Percentiles rank a stretch among this genome's conserved stretches.
phyloP scores from a whole-genome alignment of 1,140 invertebrate genomes.

The Pseudomyrmex pallidus region DNA sequence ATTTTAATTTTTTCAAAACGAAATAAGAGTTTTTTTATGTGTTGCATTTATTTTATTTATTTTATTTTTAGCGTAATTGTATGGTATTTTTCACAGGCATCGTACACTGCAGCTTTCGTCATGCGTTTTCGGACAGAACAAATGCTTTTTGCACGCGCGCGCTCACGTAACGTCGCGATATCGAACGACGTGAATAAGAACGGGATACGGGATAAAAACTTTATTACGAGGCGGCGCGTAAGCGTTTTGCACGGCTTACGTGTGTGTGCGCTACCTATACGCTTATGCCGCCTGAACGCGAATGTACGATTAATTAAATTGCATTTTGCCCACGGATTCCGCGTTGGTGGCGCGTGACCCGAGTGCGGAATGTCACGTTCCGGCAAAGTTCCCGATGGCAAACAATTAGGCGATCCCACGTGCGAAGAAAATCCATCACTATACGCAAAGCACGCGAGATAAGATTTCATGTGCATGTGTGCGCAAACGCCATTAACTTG shows the following conservation, averaged over 20 bases:
- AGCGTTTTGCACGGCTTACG: constrained; percentile 58
- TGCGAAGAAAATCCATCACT: not conserved
- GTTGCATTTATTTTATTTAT: too few relatives aligned
- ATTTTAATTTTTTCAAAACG: too few relatives aligned
- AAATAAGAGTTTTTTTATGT: too few relatives aligned
- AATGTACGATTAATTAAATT: constrained; percentile 71
- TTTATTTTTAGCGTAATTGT: not conserved
- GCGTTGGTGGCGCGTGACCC: constrained; percentile 62
- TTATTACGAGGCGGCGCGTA: constrained; percentile 58
- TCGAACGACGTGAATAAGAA: constrained; percentile 30
- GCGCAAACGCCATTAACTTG: constrained; percentile 4
- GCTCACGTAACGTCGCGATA: constrained; percentile 1
- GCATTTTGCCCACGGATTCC: constrained; percentile 68
- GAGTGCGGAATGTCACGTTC: constrained; percentile 54
- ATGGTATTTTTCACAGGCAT: not conserved
- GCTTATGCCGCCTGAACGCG: constrained; percentile 45
- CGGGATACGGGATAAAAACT: constrained; percentile 56
- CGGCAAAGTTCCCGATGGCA: constrained; percentile 63
- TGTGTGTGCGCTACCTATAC: constrained; percentile 17
- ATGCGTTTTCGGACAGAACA: not conserved
- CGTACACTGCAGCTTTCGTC: too few relatives aligned
- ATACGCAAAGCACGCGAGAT: constrained; percentile 26
- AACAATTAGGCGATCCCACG: constrained; percentile 65
- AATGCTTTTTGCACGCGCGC: not conserved
- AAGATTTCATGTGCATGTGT: constrained; percentile 45